Evolutionary conservation across 64 coral and sea anemone genomes (phyloP).

Genomic region (Pocillopora damicornis): DNA sequence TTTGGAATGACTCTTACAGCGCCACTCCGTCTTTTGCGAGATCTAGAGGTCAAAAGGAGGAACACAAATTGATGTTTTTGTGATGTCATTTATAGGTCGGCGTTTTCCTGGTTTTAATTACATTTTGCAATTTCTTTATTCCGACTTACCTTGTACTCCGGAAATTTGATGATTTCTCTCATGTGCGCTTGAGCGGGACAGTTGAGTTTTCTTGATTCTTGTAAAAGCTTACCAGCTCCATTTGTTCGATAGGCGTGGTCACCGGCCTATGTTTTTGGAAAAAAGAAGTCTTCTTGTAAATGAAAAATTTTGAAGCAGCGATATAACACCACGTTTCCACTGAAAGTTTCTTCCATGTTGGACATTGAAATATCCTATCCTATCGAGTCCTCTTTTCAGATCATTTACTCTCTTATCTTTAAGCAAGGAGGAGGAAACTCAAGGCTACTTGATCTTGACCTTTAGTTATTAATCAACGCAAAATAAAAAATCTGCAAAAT

Average conservation of each 20-base stretch:
- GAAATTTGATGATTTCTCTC: conserved; percentile 43
- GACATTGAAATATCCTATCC: too few species aligned
- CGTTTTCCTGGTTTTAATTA: background rate
- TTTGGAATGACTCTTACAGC: background rate
- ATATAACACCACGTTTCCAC: too few species aligned
- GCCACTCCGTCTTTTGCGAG: conserved; percentile 33
- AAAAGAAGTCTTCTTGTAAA: background rate
- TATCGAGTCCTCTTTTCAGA: too few species aligned
- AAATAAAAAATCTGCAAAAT: too few species aligned
- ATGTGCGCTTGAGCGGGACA: conserved; percentile 28
- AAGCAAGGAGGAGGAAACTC: too few species aligned
- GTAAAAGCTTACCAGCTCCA: conserved; percentile 29
- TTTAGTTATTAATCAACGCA: too few species aligned
- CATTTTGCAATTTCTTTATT: background rate
- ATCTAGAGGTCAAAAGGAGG: conserved; percentile 15
- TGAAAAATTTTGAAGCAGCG: background rate
- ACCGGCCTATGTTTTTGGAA: background rate
- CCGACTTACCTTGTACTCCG: conserved; percentile 28
- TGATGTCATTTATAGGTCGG: background rate
- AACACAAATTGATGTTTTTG: background rate
- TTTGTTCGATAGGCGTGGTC: conserved; percentile 47
- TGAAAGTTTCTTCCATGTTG: too few species aligned
- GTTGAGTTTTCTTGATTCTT: conserved; percentile 42
- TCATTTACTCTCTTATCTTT: too few species aligned
- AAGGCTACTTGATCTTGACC: too few species aligned